phyloP scores from a whole-genome alignment of 2,888 invertebrate species.

The Ceraclea dissimilis region DNA sequence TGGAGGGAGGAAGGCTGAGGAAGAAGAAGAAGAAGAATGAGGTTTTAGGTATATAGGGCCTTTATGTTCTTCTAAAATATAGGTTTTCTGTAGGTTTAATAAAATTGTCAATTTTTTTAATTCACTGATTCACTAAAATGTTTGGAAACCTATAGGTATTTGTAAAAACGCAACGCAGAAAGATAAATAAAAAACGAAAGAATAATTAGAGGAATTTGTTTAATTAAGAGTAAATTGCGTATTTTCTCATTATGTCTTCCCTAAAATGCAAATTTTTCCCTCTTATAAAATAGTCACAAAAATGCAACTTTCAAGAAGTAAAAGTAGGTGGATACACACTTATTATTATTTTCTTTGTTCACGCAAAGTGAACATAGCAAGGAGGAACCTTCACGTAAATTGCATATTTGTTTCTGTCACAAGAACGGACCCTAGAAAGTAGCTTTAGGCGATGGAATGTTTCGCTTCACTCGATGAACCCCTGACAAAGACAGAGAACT shows the following conservation, averaged over 20 bases:
- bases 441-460: neutral
- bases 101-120: no score
- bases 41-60: no score
- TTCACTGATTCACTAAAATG: no score
- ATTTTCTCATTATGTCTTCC: neutral
- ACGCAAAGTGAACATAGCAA: neutral
- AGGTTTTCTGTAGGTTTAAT: no score
- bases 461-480: neutral
- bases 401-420: slow-evolving; percentile 8
- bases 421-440: neutral
- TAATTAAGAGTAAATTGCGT: neutral
- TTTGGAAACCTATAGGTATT: no score
- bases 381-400: slow-evolving; percentile 4
- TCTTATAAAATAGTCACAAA: neutral
- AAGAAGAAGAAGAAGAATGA: no score
- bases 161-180: no score
- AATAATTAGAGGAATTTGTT: neutral
- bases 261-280: neutral
- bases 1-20: no score
- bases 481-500: slow-evolving; percentile 1
- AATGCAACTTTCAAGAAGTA: neutral
- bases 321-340: neutral
- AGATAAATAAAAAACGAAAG: no score
- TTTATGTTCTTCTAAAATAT: no score
- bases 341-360: no score